Evolutionary conservation across 2,113 vertebrate genomes (phyloP), one percentile per base, ranked within the genome.

Genomic region (Eurystomus gularis): DNA sequence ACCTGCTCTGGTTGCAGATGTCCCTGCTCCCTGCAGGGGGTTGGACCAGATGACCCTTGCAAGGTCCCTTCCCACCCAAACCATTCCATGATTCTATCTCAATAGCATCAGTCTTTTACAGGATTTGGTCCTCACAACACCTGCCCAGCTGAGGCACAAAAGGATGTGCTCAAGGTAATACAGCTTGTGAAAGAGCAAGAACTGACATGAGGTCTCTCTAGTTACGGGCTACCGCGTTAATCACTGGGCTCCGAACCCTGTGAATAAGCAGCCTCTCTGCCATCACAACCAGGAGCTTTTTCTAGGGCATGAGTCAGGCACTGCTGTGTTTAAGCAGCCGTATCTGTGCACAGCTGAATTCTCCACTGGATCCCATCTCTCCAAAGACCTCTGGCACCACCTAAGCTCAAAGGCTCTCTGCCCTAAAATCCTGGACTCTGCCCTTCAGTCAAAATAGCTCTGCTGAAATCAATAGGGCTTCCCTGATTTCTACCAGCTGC

Each of bases 101-200:
- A 79, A 20, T 1, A 73, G 73, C n/a, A 6, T 18, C n/a, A 4
- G 4, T 17, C 29, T 40, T 39, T 10, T 1, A 0, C 1, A 23
- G 26, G 15, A 6, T n/a, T 70, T 61, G 58, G 44, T 73, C 62
- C 57, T 70, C 37, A 7, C 23, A 23, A 6, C 29, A 52, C 24
- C 60, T 15, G 35, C 64, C 39, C 15, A 23, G 49, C 18, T 0
- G 1, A 48, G 39, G 52, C 44, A 55, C 54, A 23, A 40, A 37
- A 55, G 72, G 44, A 48, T 20, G 25, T n/a, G 61, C 28, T 31
- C 21, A 23, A 10, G 58, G 70, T 33, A 6, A 33, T 5, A 14
- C 0, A 14, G 33, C 52, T 26, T 46, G 48, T 10, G 40, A 40
- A 84, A 54, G 70, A 79, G 78, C 82, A 73, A 37, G 60, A 26